These are phyloP conservation scores for Ptychoptera contaminata DNA, from an alignment of 2,888 invertebrate species.

Conservation along the genomic window DNA sequence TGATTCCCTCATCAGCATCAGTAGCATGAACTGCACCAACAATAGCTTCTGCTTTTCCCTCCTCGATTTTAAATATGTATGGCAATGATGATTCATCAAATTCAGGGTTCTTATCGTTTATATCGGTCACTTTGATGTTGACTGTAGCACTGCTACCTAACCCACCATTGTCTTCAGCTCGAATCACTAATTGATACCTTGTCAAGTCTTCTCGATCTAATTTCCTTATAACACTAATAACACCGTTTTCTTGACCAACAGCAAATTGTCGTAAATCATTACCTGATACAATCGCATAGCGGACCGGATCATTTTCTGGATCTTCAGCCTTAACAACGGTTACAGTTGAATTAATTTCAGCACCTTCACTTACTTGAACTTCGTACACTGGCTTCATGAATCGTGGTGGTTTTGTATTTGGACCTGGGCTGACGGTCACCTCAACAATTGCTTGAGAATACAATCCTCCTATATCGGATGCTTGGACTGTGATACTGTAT, in stretches of 20 bases:
- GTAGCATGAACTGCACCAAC: constrained; percentile 73
- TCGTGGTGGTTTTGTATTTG: constrained; percentile 62
- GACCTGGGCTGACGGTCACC: constrained; percentile 68
- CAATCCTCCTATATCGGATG: constrained; percentile 63
- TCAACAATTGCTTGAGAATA: constrained; percentile 77
- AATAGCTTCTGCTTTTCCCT: constrained; percentile 41
- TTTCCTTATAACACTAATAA: constrained; percentile 69
- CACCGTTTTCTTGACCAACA: constrained; percentile 74
- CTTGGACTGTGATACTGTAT: constrained; percentile 75
- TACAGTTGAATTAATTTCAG: constrained; percentile 72
- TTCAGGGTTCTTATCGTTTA: constrained; percentile 83
- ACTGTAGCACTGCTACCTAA: constrained; percentile 68
- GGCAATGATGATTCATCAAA: constrained; percentile 58
- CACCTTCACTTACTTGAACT: constrained; percentile 79
- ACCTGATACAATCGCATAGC: constrained; percentile 73
- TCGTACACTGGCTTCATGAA: constrained; percentile 72
- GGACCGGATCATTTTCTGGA: constrained; percentile 74
- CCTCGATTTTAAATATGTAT: constrained; percentile 66
- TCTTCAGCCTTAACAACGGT: constrained; percentile 72
- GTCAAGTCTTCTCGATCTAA: constrained; percentile 81
- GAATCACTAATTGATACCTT: constrained; percentile 71
- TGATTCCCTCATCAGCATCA: constrained; percentile 73
- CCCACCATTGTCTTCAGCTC: constrained; percentile 74
- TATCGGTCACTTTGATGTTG: constrained; percentile 78
- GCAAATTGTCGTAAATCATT: constrained; percentile 80